phyloP scores from a whole-genome alignment of 2,113 vertebrate species.

The Malurus elegans region DNA sequence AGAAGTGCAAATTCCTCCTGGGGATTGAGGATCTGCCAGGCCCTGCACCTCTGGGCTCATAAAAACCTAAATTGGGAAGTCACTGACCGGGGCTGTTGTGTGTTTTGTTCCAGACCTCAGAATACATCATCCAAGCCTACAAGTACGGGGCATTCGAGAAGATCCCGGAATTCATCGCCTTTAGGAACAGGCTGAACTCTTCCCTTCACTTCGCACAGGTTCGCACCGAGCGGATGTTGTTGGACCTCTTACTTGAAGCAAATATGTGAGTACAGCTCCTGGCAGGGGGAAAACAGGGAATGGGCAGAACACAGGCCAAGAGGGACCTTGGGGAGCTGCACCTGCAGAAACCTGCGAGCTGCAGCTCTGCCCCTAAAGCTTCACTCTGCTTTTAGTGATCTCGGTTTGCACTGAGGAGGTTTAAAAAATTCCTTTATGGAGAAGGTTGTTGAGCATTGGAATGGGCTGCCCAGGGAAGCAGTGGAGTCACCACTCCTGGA shows the following conservation, averaged over 20 bases:
- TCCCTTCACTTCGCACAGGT: slow-evolving; percentile 98
- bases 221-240: slow-evolving; percentile 92
- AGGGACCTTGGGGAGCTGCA: neutral
- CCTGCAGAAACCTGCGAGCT: neutral
- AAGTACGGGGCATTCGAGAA: slow-evolving; percentile 99
- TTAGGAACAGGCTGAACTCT: slow-evolving; percentile 93
- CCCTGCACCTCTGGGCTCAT: neutral
- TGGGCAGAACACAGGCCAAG: too few relatives aligned
- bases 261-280: slow-evolving; percentile 81
- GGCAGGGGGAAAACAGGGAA: rapidly evolving
- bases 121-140: slow-evolving; percentile 99
- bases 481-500: neutral
- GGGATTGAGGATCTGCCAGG: neutral
- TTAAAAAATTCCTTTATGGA: neutral
- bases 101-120: slow-evolving; percentile 89
- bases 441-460: neutral
- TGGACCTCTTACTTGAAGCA: slow-evolving; percentile 95
- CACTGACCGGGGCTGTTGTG: slow-evolving; percentile 21
- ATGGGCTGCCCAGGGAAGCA: neutral
- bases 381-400: neutral
- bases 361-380: neutral
- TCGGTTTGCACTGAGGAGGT: neutral
- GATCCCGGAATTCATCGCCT: slow-evolving; percentile 98
- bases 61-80: neutral
- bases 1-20: neutral